Evolutionary conservation across 1,140 invertebrate species (phyloP), one percentile per base, ranked within the genome.

Genomic region (Drosophila tristis): DNA sequence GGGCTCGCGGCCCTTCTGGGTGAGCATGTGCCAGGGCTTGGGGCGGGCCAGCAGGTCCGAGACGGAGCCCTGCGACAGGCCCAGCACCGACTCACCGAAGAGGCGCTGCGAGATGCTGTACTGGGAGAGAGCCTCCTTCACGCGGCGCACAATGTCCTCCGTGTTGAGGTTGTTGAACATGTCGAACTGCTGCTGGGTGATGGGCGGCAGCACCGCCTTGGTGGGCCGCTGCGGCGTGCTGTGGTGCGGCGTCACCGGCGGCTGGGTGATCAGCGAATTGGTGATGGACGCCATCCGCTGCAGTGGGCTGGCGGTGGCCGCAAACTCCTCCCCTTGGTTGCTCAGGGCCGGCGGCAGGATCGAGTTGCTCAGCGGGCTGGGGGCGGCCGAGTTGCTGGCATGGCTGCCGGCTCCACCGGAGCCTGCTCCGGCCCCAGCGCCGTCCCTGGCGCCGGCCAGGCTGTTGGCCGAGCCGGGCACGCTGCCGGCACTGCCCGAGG

Each of bases 111-210:
- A 99, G 84, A 99, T 99, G 56, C 98, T 99, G 93, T 99, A 99
- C 92, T 99, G 98, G 80, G 97, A 98, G 45, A 99, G 93, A 74
- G 98, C 97, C 92, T 99, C 98, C 93, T 99, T 99, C 3, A 99
- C 97, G 93, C 97, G 97, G 78, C 98, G 96, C 25, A 99, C 99
- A 73, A 99, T 98, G 72, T 99, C 98, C 93, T 99, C 98, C 0
- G 99, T 99, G 91, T 99, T 99, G 48, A 99, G 94, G 92, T 98
- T 98, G 90, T 98, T 98, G 93, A 99, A 99, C 92, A 98, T 96
- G 93, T 99, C 98, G 92, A 99, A 99, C 91, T 99, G 98, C 90
- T 99, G 98, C 91, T 99, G 98, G 0, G 98, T 99, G 65, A 99
- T 99, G 0, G 98, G 98, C 20, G 98, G 98, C 79, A 99, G 94